phyloP scores from a whole-genome alignment of 2,888 invertebrate species.

The Hetaerina titia region DNA sequence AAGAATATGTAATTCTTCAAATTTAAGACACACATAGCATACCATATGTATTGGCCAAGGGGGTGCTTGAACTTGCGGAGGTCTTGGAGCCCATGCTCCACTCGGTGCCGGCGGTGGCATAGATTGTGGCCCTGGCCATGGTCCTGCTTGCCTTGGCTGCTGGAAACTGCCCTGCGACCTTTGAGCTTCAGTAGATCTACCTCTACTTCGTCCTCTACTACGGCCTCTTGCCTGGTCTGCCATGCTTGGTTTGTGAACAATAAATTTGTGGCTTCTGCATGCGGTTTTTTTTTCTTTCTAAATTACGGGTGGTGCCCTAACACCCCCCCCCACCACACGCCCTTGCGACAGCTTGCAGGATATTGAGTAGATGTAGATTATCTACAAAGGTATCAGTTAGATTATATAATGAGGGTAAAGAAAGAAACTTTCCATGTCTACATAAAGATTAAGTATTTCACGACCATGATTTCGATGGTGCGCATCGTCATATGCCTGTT shows the following conservation, averaged over 20 bases:
- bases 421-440: too few relatives aligned
- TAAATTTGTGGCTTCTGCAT: too few relatives aligned
- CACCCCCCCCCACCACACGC: not conserved
- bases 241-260: too few relatives aligned
- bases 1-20: too few relatives aligned
- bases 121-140: not conserved
- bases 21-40: not conserved
- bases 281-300: too few relatives aligned
- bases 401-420: not conserved
- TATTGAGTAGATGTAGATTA: not conserved
- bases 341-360: not conserved
- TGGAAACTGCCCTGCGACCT: conserved; percentile 71
- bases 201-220: conserved; percentile 74
- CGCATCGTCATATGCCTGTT: too few relatives aligned
- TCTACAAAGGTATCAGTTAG: too few relatives aligned
- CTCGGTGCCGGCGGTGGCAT: conserved; percentile 61
- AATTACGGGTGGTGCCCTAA: too few relatives aligned
- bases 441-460: too few relatives aligned
- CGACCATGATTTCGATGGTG: too few relatives aligned
- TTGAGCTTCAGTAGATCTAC: conserved; percentile 69
- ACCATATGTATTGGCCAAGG: conserved; percentile 5
- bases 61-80: conserved; percentile 69
- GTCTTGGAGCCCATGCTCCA: conserved; percentile 72
- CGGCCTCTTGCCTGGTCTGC: conserved; percentile 75
- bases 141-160: conserved; percentile 17